These are phyloP conservation scores for Metridium senile DNA, from an alignment of 92 coral and sea anemone species.

Conservation along the genomic window DNA sequence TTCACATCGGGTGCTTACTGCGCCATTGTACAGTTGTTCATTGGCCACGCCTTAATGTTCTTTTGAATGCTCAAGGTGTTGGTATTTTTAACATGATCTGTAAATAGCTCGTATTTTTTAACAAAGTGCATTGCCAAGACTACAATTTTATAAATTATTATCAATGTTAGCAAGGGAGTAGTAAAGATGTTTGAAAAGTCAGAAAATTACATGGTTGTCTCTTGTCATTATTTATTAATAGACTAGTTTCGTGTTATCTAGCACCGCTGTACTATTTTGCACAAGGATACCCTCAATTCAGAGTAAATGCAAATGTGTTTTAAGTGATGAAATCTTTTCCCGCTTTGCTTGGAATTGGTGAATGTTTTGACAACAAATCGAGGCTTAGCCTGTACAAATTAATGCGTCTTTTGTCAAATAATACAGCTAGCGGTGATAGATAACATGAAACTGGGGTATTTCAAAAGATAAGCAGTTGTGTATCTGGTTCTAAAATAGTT, in stretches of 20 bases:
- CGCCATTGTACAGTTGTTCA: constrained; percentile 33
- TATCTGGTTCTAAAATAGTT: too few species aligned
- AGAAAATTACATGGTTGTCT: constrained; percentile 15
- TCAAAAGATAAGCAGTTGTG: too few species aligned
- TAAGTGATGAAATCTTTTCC: too few species aligned
- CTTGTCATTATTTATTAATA: not conserved
- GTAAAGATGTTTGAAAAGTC: constrained; percentile 63
- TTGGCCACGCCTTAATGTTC: constrained; percentile 27
- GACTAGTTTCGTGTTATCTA: not conserved
- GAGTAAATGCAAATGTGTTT: too few species aligned
- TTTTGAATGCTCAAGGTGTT: constrained; percentile 43
- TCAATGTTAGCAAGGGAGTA: constrained; percentile 67
- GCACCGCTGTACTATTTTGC: too few species aligned
- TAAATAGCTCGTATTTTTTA: constrained; percentile 93
- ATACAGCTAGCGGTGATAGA: too few species aligned
- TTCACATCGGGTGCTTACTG: not conserved
- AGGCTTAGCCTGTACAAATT: too few species aligned
- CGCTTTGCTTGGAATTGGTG: too few species aligned
- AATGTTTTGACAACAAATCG: too few species aligned
- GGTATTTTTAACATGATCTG: constrained; percentile 95
- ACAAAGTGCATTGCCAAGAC: constrained; percentile 78
- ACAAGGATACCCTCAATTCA: too few species aligned
- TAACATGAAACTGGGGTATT: too few species aligned
- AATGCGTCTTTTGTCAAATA: too few species aligned
- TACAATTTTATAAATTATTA: constrained; percentile 92